A percentile compares a stretch with the other conserved stretches of the same genome.
Evolutionary conservation across 92 coral and sea anemone genomes (phyloP).

Genomic region (Phenganax stokvisi): DNA sequence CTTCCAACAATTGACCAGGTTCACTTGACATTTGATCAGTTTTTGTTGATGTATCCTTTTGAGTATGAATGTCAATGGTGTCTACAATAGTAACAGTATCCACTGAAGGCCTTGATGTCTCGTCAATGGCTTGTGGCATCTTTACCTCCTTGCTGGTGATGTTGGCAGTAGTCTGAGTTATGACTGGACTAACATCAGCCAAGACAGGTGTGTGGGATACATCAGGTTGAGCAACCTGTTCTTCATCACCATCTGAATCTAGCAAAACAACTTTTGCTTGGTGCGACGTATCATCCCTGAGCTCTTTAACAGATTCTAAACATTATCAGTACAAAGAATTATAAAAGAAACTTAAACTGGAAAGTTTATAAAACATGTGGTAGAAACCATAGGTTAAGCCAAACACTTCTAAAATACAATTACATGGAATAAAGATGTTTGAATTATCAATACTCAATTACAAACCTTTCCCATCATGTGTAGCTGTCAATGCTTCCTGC

Average conservation of each 20-base stretch:
- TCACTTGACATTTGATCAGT: background rate
- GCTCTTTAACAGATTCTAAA: too few species aligned
- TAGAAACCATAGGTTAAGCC: too few species aligned
- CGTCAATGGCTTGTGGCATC: background rate
- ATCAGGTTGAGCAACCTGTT: background rate
- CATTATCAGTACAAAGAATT: too few species aligned
- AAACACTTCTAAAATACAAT: too few species aligned
- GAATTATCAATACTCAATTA: background rate
- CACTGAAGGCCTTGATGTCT: background rate
- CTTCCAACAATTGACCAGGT: background rate
- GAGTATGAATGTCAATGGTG: background rate
- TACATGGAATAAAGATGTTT: too few species aligned
- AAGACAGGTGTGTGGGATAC: too few species aligned
- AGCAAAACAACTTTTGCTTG: too few species aligned
- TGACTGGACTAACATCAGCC: background rate
- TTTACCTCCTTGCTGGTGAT: background rate
- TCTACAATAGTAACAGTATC: background rate
- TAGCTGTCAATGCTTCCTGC: conserved; percentile 21
- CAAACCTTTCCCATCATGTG: background rate
- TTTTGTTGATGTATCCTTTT: background rate
- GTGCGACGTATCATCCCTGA: too few species aligned
- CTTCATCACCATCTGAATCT: too few species aligned
- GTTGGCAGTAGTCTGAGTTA: background rate
- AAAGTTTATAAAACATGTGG: too few species aligned
- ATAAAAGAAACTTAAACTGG: too few species aligned